Evolutionary conservation across 1,140 invertebrate genomes (phyloP).

Genomic region (Psix sp.): DNA sequence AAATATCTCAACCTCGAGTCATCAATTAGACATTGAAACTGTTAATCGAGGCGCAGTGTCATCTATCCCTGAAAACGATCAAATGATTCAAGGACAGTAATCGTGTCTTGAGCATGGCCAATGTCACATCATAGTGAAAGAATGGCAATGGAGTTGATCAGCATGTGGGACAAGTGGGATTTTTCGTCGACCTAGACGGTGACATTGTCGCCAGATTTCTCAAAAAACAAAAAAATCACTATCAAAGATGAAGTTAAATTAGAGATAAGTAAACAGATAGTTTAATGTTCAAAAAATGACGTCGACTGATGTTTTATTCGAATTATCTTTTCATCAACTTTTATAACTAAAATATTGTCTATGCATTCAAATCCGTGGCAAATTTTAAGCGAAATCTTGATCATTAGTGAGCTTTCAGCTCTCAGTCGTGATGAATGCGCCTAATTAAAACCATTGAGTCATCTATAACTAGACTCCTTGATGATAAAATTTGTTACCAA

Average conservation of each 20-base stretch:
- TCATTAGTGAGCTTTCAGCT: slow-evolving; percentile 12
- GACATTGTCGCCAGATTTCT: slow-evolving; percentile 29
- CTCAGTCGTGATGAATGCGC: slow-evolving; percentile 32
- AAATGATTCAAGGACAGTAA: slow-evolving; percentile 51
- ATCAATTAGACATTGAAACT: slow-evolving; percentile 17
- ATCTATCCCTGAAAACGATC: slow-evolving; percentile 49
- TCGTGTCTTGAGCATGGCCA: slow-evolving; percentile 37
- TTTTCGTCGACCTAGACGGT: slow-evolving; percentile 45
- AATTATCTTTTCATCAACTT: too few species aligned
- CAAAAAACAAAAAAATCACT: slow-evolving; percentile 28
- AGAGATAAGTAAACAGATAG: too few species aligned
- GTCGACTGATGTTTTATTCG: too few species aligned
- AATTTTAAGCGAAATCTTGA: slow-evolving; percentile 7
- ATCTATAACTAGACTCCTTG: too few species aligned
- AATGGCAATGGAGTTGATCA: slow-evolving; percentile 26
- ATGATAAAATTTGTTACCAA: too few species aligned
- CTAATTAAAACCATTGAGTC: slow-evolving; percentile 32
- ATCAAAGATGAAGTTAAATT: too few species aligned
- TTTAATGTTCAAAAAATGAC: too few species aligned
- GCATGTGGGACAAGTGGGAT: slow-evolving; percentile 58
- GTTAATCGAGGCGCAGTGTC: slow-evolving; percentile 10
- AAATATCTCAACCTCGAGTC: too few species aligned
- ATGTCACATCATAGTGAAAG: slow-evolving; percentile 50
- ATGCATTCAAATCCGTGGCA: slow-evolving; percentile 20
- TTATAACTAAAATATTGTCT: too few species aligned